Evolutionary conservation across 2,888 invertebrate genomes (phyloP).

Genomic region (Aspidiotus destructor): DNA sequence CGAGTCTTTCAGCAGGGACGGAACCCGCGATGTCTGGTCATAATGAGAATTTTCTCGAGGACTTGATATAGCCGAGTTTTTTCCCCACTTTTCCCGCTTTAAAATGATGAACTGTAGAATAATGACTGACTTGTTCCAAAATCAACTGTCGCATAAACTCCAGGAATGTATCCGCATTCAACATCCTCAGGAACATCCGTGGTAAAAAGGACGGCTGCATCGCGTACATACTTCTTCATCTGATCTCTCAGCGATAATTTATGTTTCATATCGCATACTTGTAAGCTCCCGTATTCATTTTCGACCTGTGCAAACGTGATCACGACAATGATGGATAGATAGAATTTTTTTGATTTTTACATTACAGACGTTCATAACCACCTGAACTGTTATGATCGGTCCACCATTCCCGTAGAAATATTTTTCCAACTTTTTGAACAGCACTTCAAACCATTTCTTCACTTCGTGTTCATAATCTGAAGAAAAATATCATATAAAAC

Average conservation of each 20-base stretch:
- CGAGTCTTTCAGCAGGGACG: background rate
- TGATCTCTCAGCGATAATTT: slow-evolving; percentile 57
- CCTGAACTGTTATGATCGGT: slow-evolving; percentile 77
- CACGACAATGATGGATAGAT: too few relatives aligned
- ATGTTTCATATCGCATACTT: slow-evolving; percentile 61
- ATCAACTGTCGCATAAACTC: slow-evolving; percentile 66
- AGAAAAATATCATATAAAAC: background rate
- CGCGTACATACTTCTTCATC: slow-evolving; percentile 49
- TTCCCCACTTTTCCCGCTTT: too few relatives aligned
- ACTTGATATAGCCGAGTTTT: too few relatives aligned
- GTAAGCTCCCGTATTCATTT: slow-evolving; percentile 86
- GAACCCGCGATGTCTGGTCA: background rate
- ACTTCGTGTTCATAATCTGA: slow-evolving; percentile 50
- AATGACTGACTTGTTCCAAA: slow-evolving; percentile 50
- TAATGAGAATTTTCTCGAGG: too few relatives aligned
- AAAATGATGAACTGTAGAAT: too few relatives aligned
- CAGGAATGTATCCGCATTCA: slow-evolving; percentile 58
- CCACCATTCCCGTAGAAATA: slow-evolving; percentile 63
- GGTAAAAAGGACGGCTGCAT: slow-evolving; percentile 66
- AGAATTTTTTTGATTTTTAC: too few relatives aligned
- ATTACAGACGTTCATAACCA: slow-evolving; percentile 39
- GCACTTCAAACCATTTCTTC: slow-evolving; percentile 45
- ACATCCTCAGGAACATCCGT: slow-evolving; percentile 63
- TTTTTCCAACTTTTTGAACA: slow-evolving; percentile 47
- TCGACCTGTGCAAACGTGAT: slow-evolving; percentile 57